Evolutionary conservation across 2,888 invertebrate genomes (phyloP), one percentile per base, ranked within the genome.

Genomic region (Drosophila setosimentum): DNA sequence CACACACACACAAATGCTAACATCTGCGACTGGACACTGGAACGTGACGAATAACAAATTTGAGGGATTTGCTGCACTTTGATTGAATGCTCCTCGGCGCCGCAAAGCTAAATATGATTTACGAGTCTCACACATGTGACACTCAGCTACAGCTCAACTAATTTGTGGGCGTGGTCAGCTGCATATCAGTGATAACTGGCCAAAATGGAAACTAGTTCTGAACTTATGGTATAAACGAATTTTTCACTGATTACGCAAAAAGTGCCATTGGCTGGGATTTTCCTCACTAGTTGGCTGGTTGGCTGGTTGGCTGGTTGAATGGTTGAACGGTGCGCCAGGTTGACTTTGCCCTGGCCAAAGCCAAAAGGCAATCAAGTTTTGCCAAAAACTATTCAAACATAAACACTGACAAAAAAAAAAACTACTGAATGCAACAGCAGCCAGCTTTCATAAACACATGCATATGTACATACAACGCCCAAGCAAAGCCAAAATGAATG

Each of bases 291-390:
- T 29, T 37, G 27, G n/a, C 51, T 24, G 51, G 21, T 42, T 30
- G 27, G n/a, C 33, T n/a, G 33, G 35, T 29, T 37, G 27, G n/a
- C 51, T 24, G 51, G 21, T 42, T 30, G 27, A n/a, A 29, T n/a
- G 33, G 35, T 27, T 29, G 24, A 49, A 35, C 40, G 54, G 37
- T 40, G 37, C 42, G 45, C 58, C 77, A 77, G 60, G 42, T 66
- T 53, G 49, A 32, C 67, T 42, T 27, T 45, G 37, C 48, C 30
- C 48, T 55, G 60, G 73, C 51, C 69, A 82, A 74, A 83, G 80
- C 86, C 85, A 85, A 87, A 85, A 80, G 80, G 80, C 86, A 87
- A 87, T 86, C 87, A 87, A 88, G 82, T 87, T 82, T 80, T 82
- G 76, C 80, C 87, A 86, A 86, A 45, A 88, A 76, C 86, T 65